phyloP scores from a whole-genome alignment of 2,113 vertebrate genomes.

The Serilophus lunatus region DNA sequence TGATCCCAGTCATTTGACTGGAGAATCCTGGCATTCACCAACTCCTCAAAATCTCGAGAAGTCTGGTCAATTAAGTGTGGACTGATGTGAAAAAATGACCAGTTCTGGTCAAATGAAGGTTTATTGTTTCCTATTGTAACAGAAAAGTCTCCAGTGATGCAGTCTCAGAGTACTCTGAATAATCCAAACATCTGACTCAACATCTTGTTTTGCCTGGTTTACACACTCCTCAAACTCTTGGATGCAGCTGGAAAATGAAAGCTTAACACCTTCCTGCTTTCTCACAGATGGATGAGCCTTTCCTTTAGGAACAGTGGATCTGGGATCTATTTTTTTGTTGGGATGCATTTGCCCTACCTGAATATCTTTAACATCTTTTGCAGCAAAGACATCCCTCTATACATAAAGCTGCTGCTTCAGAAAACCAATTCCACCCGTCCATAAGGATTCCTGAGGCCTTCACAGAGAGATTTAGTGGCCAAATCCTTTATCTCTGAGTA shows the following conservation, averaged over 20 bases:
- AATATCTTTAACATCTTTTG: background rate
- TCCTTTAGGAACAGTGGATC: background rate
- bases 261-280: background rate
- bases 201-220: background rate
- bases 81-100: background rate
- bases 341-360: background rate
- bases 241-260: background rate
- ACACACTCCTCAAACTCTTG: background rate
- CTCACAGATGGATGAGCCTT: background rate
- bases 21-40: background rate
- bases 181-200: background rate
- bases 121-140: background rate
- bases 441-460: background rate
- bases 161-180: background rate
- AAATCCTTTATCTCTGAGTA: background rate
- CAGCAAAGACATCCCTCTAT: background rate
- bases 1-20: background rate
- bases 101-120: background rate
- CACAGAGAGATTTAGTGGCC: background rate
- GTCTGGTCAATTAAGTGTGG: background rate
- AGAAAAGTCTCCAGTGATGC: background rate
- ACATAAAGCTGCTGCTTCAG: background rate
- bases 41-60: background rate
- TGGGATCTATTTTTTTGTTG: background rate
- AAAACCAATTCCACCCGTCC: background rate